Base-by-base conservation (phyloP, 2,888 invertebrate genomes). In the Xestobium rufovillosum region DNA sequence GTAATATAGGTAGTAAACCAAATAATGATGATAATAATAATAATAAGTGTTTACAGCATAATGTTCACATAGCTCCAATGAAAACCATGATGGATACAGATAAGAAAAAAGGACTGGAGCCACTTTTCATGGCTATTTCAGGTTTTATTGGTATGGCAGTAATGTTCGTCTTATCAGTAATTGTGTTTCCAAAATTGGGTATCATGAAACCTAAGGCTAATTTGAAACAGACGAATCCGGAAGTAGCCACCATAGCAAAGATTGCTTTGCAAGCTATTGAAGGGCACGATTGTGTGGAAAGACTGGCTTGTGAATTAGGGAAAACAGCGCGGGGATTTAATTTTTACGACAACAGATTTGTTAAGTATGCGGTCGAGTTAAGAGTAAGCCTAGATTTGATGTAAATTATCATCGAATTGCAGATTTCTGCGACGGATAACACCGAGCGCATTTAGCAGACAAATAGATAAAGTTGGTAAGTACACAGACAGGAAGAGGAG, bases 111-210 rank as follows among this genome's bases (percentile, higher is more conserved):
- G 51, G 61, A 3, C 49, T 71, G 27, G 70, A 72, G 50, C 73
- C 73, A 10, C 56, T 74, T 4, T 73, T 73, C 44, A 67, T 72
- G 65, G 73, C 73, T 3, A 68, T 73, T 45, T 71, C 72, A n/a
- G 69, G 73, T 11, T 73, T 73, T 46, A 61, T 73, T 32, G 72
- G 72, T 8, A 69, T 73, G 66, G 70, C 73, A 1, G 59, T 73
- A 11, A 63, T 73, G 57, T 71, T 72, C 46, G 67, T 71, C 41
- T 53, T 71, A 34, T 69, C 72, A 1, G 63, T 71, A 29, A 47
- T 73, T 3, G 61, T 73, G 38, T 47, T 73, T 23, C 73, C 73
- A 2, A 69, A 68, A 48, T 57, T 71, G 32, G 60, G 61, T 27
- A 44, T 47, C 2, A 48, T 54, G 2, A 59, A 58, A 42, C 49